Evolutionary conservation across 1,140 invertebrate species (phyloP).

Genomic region (Aethina tumida): DNA sequence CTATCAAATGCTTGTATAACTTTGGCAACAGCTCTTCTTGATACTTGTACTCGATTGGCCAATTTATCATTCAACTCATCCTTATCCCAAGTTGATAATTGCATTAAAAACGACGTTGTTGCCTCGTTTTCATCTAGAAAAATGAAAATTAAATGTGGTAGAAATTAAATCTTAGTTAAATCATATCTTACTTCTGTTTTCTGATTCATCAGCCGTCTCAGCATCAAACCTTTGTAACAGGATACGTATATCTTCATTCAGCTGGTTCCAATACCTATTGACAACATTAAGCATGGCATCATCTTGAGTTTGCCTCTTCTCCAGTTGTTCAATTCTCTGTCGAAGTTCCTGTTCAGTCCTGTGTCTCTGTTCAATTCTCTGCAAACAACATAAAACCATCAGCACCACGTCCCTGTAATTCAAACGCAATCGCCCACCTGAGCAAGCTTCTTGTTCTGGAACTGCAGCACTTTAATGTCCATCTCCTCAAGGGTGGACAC

Average conservation of each 20-base stretch:
- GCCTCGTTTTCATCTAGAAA: slow-evolving; percentile 92
- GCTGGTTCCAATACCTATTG: slow-evolving; percentile 95
- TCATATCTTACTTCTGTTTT: slow-evolving; percentile 72
- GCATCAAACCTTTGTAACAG: slow-evolving; percentile 93
- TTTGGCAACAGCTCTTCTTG: slow-evolving; percentile 88
- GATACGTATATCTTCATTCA: slow-evolving; percentile 94
- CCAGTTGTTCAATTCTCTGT: slow-evolving; percentile 90
- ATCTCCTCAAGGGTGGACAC: slow-evolving; percentile 93
- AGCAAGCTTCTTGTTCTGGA: slow-evolving; percentile 93
- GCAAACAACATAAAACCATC: too few relatives aligned
- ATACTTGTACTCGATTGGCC: slow-evolving; percentile 87
- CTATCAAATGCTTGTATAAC: slow-evolving; percentile 94
- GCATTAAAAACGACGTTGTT: slow-evolving; percentile 90
- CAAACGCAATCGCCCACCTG: slow-evolving; percentile 56
- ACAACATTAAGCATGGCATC: slow-evolving; percentile 97
- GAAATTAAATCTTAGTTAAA: slow-evolving; percentile 5
- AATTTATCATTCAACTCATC: slow-evolving; percentile 94
- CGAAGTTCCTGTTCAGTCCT: slow-evolving; percentile 81
- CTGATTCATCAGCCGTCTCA: slow-evolving; percentile 91
- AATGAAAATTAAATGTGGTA: slow-evolving; percentile 23
- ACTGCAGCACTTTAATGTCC: slow-evolving; percentile 93
- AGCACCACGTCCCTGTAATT: too few relatives aligned
- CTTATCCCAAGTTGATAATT: slow-evolving; percentile 97
- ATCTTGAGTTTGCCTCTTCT: slow-evolving; percentile 94
- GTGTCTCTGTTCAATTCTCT: slow-evolving; percentile 84